A percentile compares a stretch with the other conserved stretches of the same genome.
Evolutionary conservation across 2,797 vertebrate genomes (phyloP).

Genomic region (Centropyge bicolor): DNA sequence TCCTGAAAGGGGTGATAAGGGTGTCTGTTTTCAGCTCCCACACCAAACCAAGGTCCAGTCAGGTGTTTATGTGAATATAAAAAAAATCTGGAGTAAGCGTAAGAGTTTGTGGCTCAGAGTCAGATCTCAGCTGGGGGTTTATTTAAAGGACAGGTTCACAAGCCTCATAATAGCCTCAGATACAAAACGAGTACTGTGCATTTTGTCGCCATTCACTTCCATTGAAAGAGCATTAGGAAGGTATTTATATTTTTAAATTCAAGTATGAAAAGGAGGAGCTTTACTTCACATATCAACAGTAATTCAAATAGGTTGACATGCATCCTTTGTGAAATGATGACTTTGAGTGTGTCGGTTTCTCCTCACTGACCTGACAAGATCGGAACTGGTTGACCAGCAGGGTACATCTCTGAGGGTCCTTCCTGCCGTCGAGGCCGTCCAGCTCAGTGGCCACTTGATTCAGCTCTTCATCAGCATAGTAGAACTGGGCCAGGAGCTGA

Average conservation of each 20-base stretch:
- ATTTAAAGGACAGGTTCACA: background rate
- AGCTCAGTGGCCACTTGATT: conserved; percentile 97
- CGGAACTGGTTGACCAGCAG: conserved; percentile 98
- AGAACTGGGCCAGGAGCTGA: conserved; percentile 98
- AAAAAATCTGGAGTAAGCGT: conserved; percentile 26
- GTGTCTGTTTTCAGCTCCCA: conserved; percentile 49
- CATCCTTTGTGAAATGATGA: background rate
- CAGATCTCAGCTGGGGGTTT: conserved; percentile 17
- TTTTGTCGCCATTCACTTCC: background rate
- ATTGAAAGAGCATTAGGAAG: background rate
- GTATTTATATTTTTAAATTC: background rate
- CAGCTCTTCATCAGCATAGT: conserved; percentile 97
- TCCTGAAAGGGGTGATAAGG: conserved; percentile 32
- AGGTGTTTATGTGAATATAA: conserved; percentile 27
- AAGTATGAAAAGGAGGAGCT: background rate
- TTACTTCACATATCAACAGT: background rate
- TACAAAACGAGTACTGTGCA: background rate
- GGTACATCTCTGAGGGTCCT: conserved; percentile 97
- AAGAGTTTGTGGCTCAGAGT: conserved; percentile 13
- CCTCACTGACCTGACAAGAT: conserved; percentile 92
- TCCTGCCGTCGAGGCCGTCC: conserved; percentile 96
- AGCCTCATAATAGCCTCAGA: background rate
- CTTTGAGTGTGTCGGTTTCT: background rate
- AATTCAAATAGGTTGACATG: background rate
- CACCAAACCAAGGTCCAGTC: conserved; percentile 31